phyloP scores from a whole-genome alignment of 2,113 vertebrate species.

The Clarias macrocephalus region DNA sequence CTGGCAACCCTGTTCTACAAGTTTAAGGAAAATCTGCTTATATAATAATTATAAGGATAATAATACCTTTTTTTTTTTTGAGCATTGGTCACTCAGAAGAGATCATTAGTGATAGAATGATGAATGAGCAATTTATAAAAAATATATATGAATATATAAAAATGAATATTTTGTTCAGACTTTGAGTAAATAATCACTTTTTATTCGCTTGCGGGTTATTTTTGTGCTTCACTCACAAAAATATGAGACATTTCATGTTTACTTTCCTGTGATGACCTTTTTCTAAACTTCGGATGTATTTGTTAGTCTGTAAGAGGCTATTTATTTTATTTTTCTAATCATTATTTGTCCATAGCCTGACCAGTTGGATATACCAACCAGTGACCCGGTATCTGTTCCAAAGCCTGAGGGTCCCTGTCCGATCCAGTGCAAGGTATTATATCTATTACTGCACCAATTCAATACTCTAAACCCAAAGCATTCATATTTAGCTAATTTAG shows the following conservation, averaged over 20 bases:
- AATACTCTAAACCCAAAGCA: neutral
- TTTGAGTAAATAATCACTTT: neutral
- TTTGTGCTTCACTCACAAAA: neutral
- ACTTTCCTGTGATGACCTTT: neutral
- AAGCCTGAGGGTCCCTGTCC: constrained; percentile 73
- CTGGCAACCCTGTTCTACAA: neutral
- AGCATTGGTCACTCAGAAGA: neutral
- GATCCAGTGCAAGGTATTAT: constrained; percentile 66
- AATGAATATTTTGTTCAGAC: neutral
- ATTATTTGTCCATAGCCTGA: constrained; percentile 53
- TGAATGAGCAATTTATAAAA: neutral
- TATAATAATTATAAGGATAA: neutral
- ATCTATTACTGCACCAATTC: neutral
- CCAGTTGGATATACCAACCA: constrained; percentile 71
- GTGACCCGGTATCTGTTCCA: constrained; percentile 62
- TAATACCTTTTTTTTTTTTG: neutral
- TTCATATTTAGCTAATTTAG: neutral
- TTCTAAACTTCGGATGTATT: neutral
- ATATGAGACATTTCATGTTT: neutral
- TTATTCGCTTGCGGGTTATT: neutral
- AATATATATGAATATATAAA: too few species aligned
- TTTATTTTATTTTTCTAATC: neutral
- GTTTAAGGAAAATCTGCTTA: neutral
- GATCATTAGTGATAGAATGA: neutral
- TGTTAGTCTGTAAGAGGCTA: neutral